Conservation (phyloP, 2,888 invertebrate genomes). For the Dugesia japonica region DNA sequence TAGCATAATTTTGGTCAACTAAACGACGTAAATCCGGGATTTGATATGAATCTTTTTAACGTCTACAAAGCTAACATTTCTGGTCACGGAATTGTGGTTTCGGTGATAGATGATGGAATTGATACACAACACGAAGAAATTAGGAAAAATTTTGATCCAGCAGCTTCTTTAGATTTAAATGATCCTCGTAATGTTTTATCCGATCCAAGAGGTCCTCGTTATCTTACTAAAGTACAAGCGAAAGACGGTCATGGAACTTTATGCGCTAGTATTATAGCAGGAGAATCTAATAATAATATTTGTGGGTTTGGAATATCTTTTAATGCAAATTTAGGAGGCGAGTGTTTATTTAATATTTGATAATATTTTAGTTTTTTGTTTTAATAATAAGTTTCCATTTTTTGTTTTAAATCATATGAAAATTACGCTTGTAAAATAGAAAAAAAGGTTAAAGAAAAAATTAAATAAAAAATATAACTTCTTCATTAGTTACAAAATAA, state of each 20-base stretch:
- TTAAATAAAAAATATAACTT: too few species aligned
- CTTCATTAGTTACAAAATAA: too few species aligned
- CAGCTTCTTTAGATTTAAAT: constrained; percentile 31
- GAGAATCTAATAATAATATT: constrained; percentile 22
- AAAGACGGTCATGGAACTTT: constrained; percentile 25
- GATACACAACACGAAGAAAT: constrained; percentile 29
- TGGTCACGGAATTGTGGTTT: constrained; percentile 61
- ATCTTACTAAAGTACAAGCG: background rate
- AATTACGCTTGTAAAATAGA: too few species aligned
- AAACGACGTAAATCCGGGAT: constrained; percentile 52
- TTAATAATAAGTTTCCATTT: too few species aligned
- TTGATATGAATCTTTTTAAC: constrained; percentile 66
- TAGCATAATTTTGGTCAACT: constrained; percentile 25
- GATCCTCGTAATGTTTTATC: constrained; percentile 20
- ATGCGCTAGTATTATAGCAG: constrained; percentile 24
- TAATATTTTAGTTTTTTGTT: too few species aligned
- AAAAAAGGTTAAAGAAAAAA: too few species aligned
- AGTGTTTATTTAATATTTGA: background rate
- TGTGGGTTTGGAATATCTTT: constrained; percentile 25
- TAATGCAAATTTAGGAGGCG: constrained; percentile 29
- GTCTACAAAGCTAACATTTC: constrained; percentile 62
- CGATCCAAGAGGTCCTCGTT: constrained; percentile 17
- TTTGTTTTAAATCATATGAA: too few species aligned
- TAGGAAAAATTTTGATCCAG: constrained; percentile 30
- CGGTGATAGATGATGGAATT: constrained; percentile 64